Conservation (phyloP, 1,140 invertebrate genomes). For the Meteorus sp. region DNA sequence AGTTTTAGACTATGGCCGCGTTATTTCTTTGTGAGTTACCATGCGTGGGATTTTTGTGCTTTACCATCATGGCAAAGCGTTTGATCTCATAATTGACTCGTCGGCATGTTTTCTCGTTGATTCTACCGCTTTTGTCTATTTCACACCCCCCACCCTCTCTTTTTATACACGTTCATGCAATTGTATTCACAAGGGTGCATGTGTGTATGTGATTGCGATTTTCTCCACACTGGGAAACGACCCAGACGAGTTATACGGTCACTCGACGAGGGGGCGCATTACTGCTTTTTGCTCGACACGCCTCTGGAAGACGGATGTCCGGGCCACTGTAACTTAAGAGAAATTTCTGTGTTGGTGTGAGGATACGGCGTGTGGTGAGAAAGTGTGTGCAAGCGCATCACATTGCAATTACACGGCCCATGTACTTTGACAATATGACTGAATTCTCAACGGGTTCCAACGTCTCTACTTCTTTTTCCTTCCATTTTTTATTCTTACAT, state of each 20-base stretch:
- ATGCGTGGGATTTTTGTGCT: slow-evolving; percentile 28
- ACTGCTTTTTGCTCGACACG: slow-evolving; percentile 2
- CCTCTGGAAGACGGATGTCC: slow-evolving; percentile 8
- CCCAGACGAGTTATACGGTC: slow-evolving; percentile 9
- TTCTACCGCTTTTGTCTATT: too few species aligned
- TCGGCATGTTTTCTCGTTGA: too few species aligned
- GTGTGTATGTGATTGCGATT: too few species aligned
- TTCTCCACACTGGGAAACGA: slow-evolving; percentile 2
- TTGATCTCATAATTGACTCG: slow-evolving; percentile 49
- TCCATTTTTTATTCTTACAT: not conserved
- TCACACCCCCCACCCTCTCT: too few species aligned
- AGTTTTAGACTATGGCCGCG: not conserved
- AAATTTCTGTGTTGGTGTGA: not conserved
- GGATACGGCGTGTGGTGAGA: not conserved
- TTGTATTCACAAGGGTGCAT: too few species aligned
- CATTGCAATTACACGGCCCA: slow-evolving; percentile 18
- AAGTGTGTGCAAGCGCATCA: not conserved
- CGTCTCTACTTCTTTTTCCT: not conserved
- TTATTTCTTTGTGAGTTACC: slow-evolving; percentile 48
- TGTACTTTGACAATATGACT: slow-evolving; percentile 18
- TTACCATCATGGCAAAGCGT: too few species aligned
- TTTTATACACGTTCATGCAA: too few species aligned
- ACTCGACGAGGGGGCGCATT: slow-evolving; percentile 7
- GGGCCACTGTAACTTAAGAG: slow-evolving; percentile 1
- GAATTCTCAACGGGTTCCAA: slow-evolving; percentile 14